These are phyloP conservation scores for Vanessa tameamea DNA, from an alignment of 1,140 invertebrate genomes.

Conservation along the genomic window DNA sequence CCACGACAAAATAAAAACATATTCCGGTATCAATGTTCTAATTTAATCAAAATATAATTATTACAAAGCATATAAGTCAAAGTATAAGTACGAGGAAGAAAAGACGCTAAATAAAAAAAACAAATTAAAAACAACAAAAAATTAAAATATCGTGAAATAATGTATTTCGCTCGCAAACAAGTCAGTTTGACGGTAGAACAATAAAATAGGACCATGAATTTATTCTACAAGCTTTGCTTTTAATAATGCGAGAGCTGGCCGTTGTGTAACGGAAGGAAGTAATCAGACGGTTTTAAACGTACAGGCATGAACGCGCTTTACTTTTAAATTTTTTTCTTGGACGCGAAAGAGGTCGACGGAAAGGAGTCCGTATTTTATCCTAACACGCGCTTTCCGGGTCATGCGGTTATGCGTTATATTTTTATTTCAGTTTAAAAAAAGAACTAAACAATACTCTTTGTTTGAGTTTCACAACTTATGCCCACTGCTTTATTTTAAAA, in stretches of 20 bases:
- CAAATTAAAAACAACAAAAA: not conserved
- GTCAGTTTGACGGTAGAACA: slow-evolving; percentile 5
- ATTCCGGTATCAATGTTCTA: too few species aligned
- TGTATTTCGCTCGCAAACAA: not conserved
- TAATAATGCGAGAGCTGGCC: slow-evolving; percentile 14
- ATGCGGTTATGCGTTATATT: not conserved
- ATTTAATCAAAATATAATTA: too few species aligned
- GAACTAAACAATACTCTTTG: too few species aligned
- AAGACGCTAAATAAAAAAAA: too few species aligned
- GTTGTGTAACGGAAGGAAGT: slow-evolving; percentile 31
- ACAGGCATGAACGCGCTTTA: slow-evolving; percentile 11
- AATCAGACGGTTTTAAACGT: slow-evolving; percentile 30
- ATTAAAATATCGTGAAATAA: slow-evolving; percentile 1
- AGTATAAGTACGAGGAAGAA: not conserved
- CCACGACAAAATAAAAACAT: too few species aligned
- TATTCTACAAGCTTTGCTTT: slow-evolving; percentile 14
- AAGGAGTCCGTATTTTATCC: slow-evolving; percentile 5
- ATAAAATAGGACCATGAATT: slow-evolving; percentile 11
- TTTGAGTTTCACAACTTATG: not conserved
- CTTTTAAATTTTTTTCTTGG: slow-evolving; percentile 12
- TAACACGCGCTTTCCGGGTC: slow-evolving; percentile 13
- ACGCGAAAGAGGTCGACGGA: slow-evolving; percentile 1
- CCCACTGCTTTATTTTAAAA: not conserved
- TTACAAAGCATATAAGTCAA: not conserved
- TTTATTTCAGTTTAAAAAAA: too few species aligned